Percentiles rank a stretch among this genome's conserved stretches.
phyloP scores from a whole-genome alignment of 2,888 invertebrate genomes.

The Yponomeuta cagnagella region DNA sequence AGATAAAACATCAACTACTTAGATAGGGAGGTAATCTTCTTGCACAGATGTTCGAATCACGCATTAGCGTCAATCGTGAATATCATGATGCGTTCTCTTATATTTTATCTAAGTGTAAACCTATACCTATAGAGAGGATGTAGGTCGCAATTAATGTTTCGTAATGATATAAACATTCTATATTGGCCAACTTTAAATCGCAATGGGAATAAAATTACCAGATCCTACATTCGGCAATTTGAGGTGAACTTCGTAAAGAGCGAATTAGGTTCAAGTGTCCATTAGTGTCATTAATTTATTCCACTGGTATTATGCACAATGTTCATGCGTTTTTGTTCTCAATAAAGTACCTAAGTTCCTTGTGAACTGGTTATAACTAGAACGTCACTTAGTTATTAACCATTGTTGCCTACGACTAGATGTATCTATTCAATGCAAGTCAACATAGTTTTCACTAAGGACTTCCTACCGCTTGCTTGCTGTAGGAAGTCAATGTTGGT shows the following conservation, averaged over 20 bases:
- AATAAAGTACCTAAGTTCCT: not conserved
- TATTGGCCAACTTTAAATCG: conserved; percentile 3
- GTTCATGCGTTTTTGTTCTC: conserved; percentile 5
- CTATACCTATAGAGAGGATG: conserved; percentile 1
- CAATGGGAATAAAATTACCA: conserved; percentile 2
- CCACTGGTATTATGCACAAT: not conserved
- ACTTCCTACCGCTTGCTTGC: conserved; percentile 11
- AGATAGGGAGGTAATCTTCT: conserved; percentile 25
- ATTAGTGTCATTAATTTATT: not conserved
- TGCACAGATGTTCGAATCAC: conserved; percentile 27
- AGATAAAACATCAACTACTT: conserved; percentile 10
- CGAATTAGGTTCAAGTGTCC: not conserved
- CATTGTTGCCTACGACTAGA: not conserved
- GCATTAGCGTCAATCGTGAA: conserved; percentile 44
- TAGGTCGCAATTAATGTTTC: conserved; percentile 29
- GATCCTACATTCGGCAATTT: not conserved
- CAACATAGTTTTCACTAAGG: conserved; percentile 8
- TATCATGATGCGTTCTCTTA: conserved; percentile 43
- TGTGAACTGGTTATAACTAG: conserved; percentile 7
- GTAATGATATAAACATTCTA: conserved; percentile 25
- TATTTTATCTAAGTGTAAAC: conserved; percentile 18
- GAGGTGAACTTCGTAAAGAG: not conserved
- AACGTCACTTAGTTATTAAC: not conserved
- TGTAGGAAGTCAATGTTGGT: conserved; percentile 41
- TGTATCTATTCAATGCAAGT: not conserved